Evolutionary conservation across 2,888 invertebrate genomes (phyloP), one percentile per base, ranked within the genome.

Genomic region (Synanthedon formicaeformis): DNA sequence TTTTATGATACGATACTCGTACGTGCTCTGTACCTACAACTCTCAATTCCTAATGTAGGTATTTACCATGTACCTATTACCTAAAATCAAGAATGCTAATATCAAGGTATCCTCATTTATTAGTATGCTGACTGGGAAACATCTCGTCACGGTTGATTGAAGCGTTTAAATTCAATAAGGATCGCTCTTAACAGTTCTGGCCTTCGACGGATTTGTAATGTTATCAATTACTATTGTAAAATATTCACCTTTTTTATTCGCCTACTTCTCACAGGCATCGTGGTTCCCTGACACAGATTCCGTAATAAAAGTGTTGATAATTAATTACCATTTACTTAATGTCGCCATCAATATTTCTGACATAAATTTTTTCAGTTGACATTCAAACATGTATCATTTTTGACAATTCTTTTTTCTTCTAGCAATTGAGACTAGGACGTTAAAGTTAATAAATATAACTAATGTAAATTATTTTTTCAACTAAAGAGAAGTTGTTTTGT

Each of bases 201-300:
- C 77, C 75, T 75, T 73, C 69, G 59, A 71, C 67, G 71, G 64
- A 67, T 65, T 67, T 66, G 76, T 23, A 23, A 23, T 23, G 23
- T 78, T 78, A 74, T 18, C 40, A 34, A 34, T 50, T 78, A 63
- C 66, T 69, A 65, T 71, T 66, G 67, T 67, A 72, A 73, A 75
- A 71, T 78, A 77, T 76, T 68, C 74, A 70, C 8, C 70, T 73
- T 78, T 77, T 78, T 77, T 75, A 69, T 64, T 59, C 60, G 63
- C 55, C 65, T 50, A 54, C 53, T 68, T 64, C n/a, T n/a, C 66
- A 65, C 66, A 65, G 63, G 61, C 67, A 63, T 59, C 60, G 69
- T 67, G 67, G 67, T 66, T 64, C 68, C 72, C 69, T 79, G 79
- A 78, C 78, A 79, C 79, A 77, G 78, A 79, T 78, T 79, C 80